Base-by-base conservation (phyloP, 92 coral and sea anemone genomes). In the Scolanthus callimorphus region DNA sequence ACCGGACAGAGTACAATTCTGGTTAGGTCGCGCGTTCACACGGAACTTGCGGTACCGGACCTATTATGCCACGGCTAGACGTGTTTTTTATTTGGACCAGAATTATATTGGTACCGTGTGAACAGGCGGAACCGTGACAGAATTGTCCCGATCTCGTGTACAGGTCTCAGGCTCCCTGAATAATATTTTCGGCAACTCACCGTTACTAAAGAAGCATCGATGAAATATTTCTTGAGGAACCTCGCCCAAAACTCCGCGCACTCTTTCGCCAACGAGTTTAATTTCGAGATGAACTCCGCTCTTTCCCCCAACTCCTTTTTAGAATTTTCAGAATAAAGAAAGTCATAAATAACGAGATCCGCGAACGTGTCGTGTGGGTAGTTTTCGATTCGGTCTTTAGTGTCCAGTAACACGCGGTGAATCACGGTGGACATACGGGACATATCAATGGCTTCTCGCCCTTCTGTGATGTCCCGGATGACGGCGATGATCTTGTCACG, bases 331-430 rank as follows among this genome's bases (percentile, higher is more conserved):
- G 97, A 91, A 39, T 91, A 91, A 28, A 91, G 41, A 55, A 91
- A 77, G 47, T 91, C 97, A 2, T 83, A 86, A 25, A 91, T 83
- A n/a, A 78, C 67, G 25, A 58, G 62, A 53, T 79, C 88, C 17
- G 97, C 97, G 48, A 91, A 74, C 0, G 92, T 88, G 30, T 80
- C 85, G 47, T 91, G 97, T 0, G 97, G 91, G 53, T 77, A 55
- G 60, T 91, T 84, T 57, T 91, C 97, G 29, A 88, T 67, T 63
- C 65, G 73, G 57, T 91, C 84, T 72, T 88, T 91, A 23, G 85
- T 70, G 48, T 85, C 95, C 27, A 91, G 79, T 29, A 91, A 70
- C 62, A 89, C 76, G 22, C 96, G 61, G 60, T 91, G 90, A 49
- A 91, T 80, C 26, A 91, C 86, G 2, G 95, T 73, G 34, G 74